A percentile compares a stretch with the other conserved stretches of the same genome.
Conservation (phyloP, 2,113 vertebrate species). For the Loxodonta africana region DNA sequence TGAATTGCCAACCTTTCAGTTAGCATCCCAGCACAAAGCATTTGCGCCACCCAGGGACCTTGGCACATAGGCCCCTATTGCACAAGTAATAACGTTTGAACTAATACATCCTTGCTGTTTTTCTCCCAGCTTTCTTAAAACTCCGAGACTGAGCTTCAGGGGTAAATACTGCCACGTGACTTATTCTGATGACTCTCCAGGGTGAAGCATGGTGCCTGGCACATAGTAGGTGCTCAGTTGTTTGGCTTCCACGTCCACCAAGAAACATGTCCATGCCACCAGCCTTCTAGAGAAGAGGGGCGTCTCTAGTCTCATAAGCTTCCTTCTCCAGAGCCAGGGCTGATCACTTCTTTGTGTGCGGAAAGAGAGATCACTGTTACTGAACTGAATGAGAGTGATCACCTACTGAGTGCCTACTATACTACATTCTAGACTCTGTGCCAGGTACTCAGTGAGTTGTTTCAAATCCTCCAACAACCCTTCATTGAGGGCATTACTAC, state of each 20-base stretch:
- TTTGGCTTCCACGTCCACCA: background rate
- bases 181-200: background rate
- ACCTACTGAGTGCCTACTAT: background rate
- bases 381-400: fast-evolving
- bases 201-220: background rate
- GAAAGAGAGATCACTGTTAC: background rate
- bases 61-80: background rate
- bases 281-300: background rate
- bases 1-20: no score
- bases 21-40: background rate
- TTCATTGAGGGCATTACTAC: background rate
- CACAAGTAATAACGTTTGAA: background rate
- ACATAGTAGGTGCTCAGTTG: background rate
- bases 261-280: no score
- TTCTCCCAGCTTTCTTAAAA: background rate
- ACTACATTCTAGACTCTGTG: background rate
- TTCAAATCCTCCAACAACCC: background rate
- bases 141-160: background rate
- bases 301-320: background rate
- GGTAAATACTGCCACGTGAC: background rate
- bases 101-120: background rate
- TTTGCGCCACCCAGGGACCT: background rate
- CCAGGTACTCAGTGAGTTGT: background rate
- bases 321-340: background rate
- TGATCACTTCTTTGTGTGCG: background rate